Percentiles rank a stretch among this genome's conserved stretches.
phyloP scores from a whole-genome alignment of 2,113 vertebrate species.

The Macheiramphus alcinus region DNA sequence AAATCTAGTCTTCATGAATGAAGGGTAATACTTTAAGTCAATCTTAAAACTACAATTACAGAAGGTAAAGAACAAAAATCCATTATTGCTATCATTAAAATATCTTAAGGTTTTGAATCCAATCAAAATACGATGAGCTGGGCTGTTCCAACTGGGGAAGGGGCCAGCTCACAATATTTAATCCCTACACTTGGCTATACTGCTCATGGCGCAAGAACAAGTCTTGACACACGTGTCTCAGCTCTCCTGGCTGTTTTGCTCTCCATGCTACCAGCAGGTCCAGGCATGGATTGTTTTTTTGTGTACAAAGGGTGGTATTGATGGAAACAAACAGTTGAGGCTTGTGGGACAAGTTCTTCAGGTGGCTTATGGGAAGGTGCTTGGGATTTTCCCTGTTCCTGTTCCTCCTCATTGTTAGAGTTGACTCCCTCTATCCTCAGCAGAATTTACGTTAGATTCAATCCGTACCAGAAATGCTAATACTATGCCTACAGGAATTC shows the following conservation, averaged over 20 bases:
- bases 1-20: neutral
- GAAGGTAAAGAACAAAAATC: neutral
- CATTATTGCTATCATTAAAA: neutral
- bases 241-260: neutral
- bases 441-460: neutral
- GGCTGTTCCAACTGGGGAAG: neutral
- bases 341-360: conserved; percentile 66
- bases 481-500: neutral
- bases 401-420: conserved; percentile 17
- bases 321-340: conserved; percentile 60
- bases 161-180: neutral
- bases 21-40: neutral
- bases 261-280: conserved; percentile 14
- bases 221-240: neutral
- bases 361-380: conserved; percentile 52
- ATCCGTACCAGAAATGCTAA: neutral
- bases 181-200: neutral
- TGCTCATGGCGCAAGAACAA: neutral
- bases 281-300: conserved; percentile 37
- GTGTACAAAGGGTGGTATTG: conserved; percentile 64
- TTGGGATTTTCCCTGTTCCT: conserved; percentile 62
- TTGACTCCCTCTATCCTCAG: neutral
- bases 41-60: neutral
- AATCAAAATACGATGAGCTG: neutral
- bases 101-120: neutral